These are phyloP conservation scores for Harpagus bidentatus DNA, from an alignment of 2,113 vertebrate genomes.

Conservation along the genomic window DNA sequence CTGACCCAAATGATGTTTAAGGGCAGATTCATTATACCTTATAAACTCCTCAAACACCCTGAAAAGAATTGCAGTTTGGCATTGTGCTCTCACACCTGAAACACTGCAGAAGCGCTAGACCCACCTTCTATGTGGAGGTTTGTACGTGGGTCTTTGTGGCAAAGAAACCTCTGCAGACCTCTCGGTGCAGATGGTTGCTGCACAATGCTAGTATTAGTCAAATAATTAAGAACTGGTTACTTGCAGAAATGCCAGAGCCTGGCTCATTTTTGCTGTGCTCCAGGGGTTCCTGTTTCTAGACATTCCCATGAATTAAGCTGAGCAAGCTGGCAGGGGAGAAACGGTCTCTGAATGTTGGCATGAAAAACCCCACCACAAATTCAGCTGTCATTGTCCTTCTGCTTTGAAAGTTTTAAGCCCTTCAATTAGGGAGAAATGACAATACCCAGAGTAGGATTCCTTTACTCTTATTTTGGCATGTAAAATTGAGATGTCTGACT, in stretches of 20 bases:
- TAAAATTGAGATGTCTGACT: background rate
- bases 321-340: slow-evolving; percentile 33
- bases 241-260: slow-evolving; percentile 7
- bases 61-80: background rate
- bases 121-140: background rate
- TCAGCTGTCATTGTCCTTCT: slow-evolving; percentile 38
- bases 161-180: background rate
- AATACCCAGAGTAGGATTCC: slow-evolving; percentile 40
- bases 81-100: background rate
- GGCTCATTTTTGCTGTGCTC: slow-evolving; percentile 4
- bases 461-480: slow-evolving; percentile 24
- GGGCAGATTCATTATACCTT: background rate
- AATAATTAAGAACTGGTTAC: slow-evolving; percentile 4
- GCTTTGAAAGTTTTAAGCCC: slow-evolving; percentile 43
- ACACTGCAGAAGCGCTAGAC: background rate
- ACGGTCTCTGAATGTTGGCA: slow-evolving; percentile 25
- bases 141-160: background rate
- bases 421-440: slow-evolving; percentile 41
- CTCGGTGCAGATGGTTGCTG: background rate
- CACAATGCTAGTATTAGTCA: background rate
- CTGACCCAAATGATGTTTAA: background rate
- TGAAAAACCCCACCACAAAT: slow-evolving; percentile 40
- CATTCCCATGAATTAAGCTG: slow-evolving; percentile 56
- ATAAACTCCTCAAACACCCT: background rate
- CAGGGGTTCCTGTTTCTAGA: slow-evolving; percentile 49